Base-by-base conservation (phyloP, 53 echinoderm and acorn worm genomes). In the Astropecten irregularis region DNA sequence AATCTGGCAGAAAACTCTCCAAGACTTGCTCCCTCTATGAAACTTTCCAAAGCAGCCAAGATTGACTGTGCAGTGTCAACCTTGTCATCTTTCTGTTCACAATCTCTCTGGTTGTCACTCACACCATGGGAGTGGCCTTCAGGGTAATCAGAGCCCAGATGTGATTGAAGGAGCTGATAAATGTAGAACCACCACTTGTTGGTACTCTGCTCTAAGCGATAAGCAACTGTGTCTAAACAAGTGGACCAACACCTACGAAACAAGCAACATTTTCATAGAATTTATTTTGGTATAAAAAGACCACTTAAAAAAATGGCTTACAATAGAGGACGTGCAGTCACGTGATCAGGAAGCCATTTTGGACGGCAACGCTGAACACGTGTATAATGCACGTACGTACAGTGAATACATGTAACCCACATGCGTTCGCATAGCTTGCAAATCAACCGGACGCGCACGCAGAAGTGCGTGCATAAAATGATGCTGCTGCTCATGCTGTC, bases 181-280 rank as follows among this genome's bases (percentile, higher is more conserved):
- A 99, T 49, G 29, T 99, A 81, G 51, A 93, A 99, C 99, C 99
- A 99, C 92, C 92, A 92, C 82, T 94, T 95, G 85, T 66, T 67
- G 69, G 90, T 66, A 56, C 85, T 66, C 69, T 89, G 90, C 14
- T 67, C 74, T 30, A 83, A 83, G 16, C 73, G 84, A 88, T 84
- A 92, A n/a, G 92, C 88, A 6, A 94, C 94, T 15, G 89, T 94
- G 77, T 99, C 92, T 18, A 99, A 82, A 57, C 94, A 88, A 3
- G 92, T 68, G 48, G 92, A 90, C 99, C 99, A 99, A 56, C 82
- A 92, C 54, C 94, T 94, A 30, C 11, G 72, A 29, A 65, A 5
- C 6, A 52, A 73, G 9, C 55, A 60, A 26, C 23, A 20, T 60
- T 30, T 8, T 10, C 27, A 60, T 60, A 2, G 18, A 22, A 11